Percentiles rank a stretch among this genome's conserved stretches.
Conservation (phyloP, 2,888 invertebrate genomes). For the Lasioglossum vierecki region DNA sequence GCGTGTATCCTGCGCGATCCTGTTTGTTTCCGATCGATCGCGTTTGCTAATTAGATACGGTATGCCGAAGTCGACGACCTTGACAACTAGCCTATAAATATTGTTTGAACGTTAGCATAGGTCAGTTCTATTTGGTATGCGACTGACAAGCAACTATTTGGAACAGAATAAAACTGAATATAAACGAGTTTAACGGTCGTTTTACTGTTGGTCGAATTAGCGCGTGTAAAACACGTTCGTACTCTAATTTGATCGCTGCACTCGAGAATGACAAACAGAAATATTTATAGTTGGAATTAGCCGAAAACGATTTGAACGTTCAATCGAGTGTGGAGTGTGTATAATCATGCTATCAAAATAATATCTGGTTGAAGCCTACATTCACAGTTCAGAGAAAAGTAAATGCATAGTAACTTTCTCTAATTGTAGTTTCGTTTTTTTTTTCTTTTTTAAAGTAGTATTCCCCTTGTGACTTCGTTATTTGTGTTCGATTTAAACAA, state of each 20-base stretch:
- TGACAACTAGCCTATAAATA: neutral
- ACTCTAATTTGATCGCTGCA: neutral
- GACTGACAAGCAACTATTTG: neutral
- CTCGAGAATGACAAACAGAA: neutral
- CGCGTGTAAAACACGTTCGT: neutral
- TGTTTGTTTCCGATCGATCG: neutral
- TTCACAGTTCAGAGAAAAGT: neutral
- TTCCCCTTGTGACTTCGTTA: too few relatives aligned
- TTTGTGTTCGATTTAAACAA: neutral
- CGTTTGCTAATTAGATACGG: neutral
- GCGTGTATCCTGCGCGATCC: neutral
- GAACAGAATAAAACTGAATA: slow-evolving; percentile 6
- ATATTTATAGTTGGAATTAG: neutral
- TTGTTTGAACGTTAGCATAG: slow-evolving; percentile 6
- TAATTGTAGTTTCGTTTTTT: neutral
- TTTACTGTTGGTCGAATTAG: neutral
- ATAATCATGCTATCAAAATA: neutral
- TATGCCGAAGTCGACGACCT: neutral
- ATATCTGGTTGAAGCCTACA: neutral
- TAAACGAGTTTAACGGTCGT: slow-evolving; percentile 2
- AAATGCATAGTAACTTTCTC: neutral
- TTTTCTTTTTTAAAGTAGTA: too few relatives aligned
- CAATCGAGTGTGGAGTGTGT: neutral
- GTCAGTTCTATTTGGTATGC: neutral
- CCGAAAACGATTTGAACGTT: neutral